Percentiles rank a stretch among this genome's conserved stretches.
phyloP scores from a whole-genome alignment of 2,888 invertebrate genomes.

The Dione juno region DNA sequence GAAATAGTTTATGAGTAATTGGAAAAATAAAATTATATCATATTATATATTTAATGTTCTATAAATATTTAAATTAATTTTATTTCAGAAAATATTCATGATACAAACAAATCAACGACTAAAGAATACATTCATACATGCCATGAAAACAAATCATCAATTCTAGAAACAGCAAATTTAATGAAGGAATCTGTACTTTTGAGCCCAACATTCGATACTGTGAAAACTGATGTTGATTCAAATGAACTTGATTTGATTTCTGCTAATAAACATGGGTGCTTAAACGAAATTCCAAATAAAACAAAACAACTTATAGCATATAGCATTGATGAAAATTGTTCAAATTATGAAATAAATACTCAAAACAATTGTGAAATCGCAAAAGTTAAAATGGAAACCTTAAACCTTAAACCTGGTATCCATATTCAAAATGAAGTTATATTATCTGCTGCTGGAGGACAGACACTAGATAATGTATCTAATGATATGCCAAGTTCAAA shows the following conservation, averaged over 20 bases:
- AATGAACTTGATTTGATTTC: conserved; percentile 28
- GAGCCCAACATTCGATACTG: conserved; percentile 68
- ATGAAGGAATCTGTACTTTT: conserved; percentile 73
- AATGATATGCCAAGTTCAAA: conserved; percentile 3
- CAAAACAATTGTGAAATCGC: background rate
- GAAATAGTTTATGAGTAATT: background rate
- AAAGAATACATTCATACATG: background rate
- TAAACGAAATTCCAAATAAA: conserved; percentile 22
- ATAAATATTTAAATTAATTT: background rate
- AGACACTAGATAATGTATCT: background rate
- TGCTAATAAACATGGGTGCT: conserved; percentile 25
- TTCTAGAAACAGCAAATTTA: conserved; percentile 71
- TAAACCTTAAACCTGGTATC: background rate
- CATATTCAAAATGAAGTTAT: background rate
- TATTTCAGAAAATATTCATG: conserved; percentile 10
- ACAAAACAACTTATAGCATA: background rate
- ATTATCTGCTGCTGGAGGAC: conserved; percentile 1
- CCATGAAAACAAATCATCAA: conserved; percentile 55
- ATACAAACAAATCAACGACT: background rate
- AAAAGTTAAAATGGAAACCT: background rate
- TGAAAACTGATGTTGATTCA: conserved; percentile 50
- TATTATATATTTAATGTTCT: too few relatives aligned
- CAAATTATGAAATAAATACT: background rate
- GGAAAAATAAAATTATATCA: too few relatives aligned
- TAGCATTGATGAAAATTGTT: background rate